These are phyloP conservation scores for Asteroscopus sphinx DNA, from an alignment of 2,888 invertebrate species.

Conservation along the genomic window DNA sequence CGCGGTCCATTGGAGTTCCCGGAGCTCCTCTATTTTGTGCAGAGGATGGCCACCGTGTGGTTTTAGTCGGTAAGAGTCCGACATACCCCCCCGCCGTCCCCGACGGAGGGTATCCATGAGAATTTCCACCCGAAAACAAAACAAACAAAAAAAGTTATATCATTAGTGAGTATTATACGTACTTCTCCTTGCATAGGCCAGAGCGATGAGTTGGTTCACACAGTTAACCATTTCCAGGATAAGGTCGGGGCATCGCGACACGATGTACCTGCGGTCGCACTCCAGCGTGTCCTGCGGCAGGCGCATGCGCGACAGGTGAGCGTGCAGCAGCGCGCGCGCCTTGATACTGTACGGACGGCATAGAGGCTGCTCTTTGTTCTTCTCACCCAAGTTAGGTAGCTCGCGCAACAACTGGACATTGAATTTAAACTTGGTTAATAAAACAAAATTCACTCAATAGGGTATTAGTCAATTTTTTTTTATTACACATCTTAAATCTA, in stretches of 20 bases:
- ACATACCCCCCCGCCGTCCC: too few relatives aligned
- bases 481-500: too few relatives aligned
- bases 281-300: slow-evolving; percentile 95
- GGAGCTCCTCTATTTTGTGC: too few relatives aligned
- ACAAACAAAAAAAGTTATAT: too few relatives aligned
- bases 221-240: slow-evolving; percentile 99
- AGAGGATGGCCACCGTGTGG: too few relatives aligned
- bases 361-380: slow-evolving; percentile 98
- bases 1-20: too few relatives aligned
- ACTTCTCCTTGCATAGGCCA: slow-evolving; percentile 97
- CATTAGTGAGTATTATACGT: slow-evolving; percentile 77
- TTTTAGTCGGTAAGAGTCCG: too few relatives aligned
- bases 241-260: slow-evolving; percentile 97
- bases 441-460: neutral
- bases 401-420: slow-evolving; percentile 94
- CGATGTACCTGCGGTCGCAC: slow-evolving; percentile 94
- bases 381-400: slow-evolving; percentile 97
- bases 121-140: too few relatives aligned
- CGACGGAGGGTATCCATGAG: too few relatives aligned
- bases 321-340: slow-evolving; percentile 98
- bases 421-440: neutral
- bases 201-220: slow-evolving; percentile 97
- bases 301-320: slow-evolving; percentile 96
- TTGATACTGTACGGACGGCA: slow-evolving; percentile 97
- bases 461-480: too few relatives aligned